Base-by-base conservation (phyloP, 2,113 vertebrate species). In the Sturnus vulgaris region DNA sequence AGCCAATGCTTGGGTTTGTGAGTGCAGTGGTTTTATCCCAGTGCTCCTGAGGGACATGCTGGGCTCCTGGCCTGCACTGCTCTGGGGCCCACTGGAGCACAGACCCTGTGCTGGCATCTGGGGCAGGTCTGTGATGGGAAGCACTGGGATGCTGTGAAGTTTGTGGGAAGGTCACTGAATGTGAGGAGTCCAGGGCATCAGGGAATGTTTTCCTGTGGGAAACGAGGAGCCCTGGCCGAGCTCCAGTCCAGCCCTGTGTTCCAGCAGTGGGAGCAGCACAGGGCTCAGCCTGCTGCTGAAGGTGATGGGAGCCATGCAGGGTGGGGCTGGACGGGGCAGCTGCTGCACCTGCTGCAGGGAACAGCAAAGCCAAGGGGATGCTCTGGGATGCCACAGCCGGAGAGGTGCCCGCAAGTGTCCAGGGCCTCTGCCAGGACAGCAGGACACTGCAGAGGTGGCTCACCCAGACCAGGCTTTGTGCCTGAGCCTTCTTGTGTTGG, bases 41-140 rank as follows among this genome's bases (percentile, higher is more conserved):
- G 23, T 4, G 28, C n/a, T 68, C 7, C 1, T 8, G 59, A 35
- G 59, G 64, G 44, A 63, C 20, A 23, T 27, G 50, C 63, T 33
- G 73, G 31, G 7, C 53, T 86, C 53, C 17, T 44, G 5, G 5
- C 31, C 42, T 37, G 55, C 10, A 0, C 78, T 25, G 25, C 82
- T 52, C 47, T 6, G 17, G 16, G 30, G 15, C 11, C 19, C 19
- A 1, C 16, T 9, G 20, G 21, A 63, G 39, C 13, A 5, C 78
- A 37, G 68, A 13, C 11, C n/a, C 39, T 4, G 24, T 15, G 40
- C 1, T 35, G 11, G 46, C 27, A 15, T 7, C 42, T 23, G 13
- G 5, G 40, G 21, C 25, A 17, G 61, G 7, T 50, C 40, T 0
- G 1, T 52, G 37, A 15, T 2, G 1, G 2, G 11, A 28, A 60